A percentile compares a stretch with the other conserved stretches of the same genome.
These are phyloP conservation scores for Limnephilus rhombicus DNA, from an alignment of 2,888 invertebrate genomes.

Conservation along the genomic window DNA sequence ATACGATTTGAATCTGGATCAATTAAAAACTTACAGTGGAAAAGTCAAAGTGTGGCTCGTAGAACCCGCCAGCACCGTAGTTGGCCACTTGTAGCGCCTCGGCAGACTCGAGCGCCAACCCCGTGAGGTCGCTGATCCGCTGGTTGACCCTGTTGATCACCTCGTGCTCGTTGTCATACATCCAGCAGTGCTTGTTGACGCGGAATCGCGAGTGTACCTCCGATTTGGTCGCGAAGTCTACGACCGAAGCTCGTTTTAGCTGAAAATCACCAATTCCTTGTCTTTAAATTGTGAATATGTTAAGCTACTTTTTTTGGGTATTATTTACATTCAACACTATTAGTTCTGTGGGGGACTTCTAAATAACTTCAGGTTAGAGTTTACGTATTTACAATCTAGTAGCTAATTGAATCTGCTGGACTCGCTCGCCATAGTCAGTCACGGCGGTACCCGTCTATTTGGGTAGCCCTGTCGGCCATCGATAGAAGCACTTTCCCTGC, in stretches of 20 bases:
- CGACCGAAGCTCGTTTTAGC: slow-evolving; percentile 96
- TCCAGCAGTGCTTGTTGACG: slow-evolving; percentile 98
- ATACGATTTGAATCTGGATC: too few relatives aligned
- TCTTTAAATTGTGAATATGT: too few relatives aligned
- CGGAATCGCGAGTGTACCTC: slow-evolving; percentile 72
- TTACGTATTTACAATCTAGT: too few relatives aligned
- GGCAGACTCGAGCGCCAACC: slow-evolving; percentile 90
- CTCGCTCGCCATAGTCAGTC: too few relatives aligned
- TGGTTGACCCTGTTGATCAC: slow-evolving; percentile 85
- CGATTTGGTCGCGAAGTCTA: slow-evolving; percentile 91
- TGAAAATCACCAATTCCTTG: slow-evolving; percentile 69
- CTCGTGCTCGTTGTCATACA: slow-evolving; percentile 89
- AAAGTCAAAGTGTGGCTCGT: slow-evolving; percentile 98
- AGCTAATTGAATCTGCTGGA: too few relatives aligned
- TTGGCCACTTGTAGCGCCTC: slow-evolving; percentile 99
- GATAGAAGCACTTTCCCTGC: too few relatives aligned
- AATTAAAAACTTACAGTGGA: slow-evolving; percentile 81
- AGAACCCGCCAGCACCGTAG: slow-evolving; percentile 99
- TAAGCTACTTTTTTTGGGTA: too few relatives aligned
- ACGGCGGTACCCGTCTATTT: too few relatives aligned
- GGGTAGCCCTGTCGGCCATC: too few relatives aligned
- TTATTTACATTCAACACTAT: too few relatives aligned
- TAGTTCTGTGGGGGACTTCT: too few relatives aligned
- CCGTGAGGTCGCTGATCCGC: slow-evolving; percentile 91
- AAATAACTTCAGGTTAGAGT: too few relatives aligned